Evolutionary conservation across 2,888 invertebrate genomes (phyloP), one percentile per base, ranked within the genome.

Genomic region (Acleris sparsana): DNA sequence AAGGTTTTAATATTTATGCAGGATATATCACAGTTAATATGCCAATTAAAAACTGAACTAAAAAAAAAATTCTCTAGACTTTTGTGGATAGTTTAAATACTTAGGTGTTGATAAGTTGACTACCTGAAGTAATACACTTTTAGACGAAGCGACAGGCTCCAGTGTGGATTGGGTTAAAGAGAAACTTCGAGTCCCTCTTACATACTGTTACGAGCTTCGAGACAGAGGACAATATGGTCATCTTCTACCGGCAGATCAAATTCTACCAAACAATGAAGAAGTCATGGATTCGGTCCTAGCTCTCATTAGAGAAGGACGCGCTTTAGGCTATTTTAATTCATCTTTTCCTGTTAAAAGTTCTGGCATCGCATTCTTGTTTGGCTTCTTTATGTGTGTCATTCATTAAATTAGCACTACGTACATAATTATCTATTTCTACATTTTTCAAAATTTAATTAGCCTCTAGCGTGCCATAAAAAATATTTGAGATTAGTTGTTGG

Each of bases 81-180:
- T 9, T 29, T 29, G 29, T 1, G 25, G 3, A 22, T 22, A 3
- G 25, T 5, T 3, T 11, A 3, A 39, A 39, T 39, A 11, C 2
- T 39, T 39, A 39, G 39, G 39, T 33, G 2, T 39, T 39, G 9
- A 29, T 2, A 9, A 29, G 9, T 13, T 39, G 3, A 39, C 39
- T 39, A 39, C 13, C 39, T 11, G 3, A 39, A 13, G 39, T 39
- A 29, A 9, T 29, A 13, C 4, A 13, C 13, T 33, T 33, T 33
- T 33, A 44, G 44, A 44, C 74, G 73, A 85, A 1, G 94, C 94
- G 2, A 90, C 93, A 43, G 95, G 95, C 2, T 86, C 93, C 43
- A 94, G 94, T 53, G 83, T 94, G 73, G 96, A 96, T 76, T 96
- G 95, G 94, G 95, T 94, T 0, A 94, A 95, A 74, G 95, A 93